Evolutionary conservation across 1,140 invertebrate species (phyloP).

Genomic region (Steinernema feltiae): DNA sequence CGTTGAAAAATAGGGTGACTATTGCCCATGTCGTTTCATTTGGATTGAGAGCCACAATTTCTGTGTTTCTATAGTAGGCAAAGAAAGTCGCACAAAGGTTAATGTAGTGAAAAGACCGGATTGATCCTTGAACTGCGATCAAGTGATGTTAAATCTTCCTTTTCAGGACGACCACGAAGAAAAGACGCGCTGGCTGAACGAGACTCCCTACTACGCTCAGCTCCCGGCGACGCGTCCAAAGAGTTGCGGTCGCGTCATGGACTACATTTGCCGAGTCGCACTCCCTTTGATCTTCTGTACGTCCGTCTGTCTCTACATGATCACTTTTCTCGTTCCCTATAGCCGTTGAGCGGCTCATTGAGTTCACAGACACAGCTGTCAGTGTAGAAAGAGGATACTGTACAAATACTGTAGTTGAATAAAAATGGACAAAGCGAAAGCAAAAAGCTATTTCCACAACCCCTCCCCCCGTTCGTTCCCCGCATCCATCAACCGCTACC

Average conservation of each 20-base stretch:
- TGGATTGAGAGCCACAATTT: too few species aligned
- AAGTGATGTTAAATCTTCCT: too few species aligned
- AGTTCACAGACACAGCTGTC: too few species aligned
- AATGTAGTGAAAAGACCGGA: too few species aligned
- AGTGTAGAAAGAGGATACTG: too few species aligned
- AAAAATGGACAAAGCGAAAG: too few species aligned
- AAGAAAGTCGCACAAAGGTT: too few species aligned
- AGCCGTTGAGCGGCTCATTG: too few species aligned
- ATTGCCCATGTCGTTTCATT: not conserved
- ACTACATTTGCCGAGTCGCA: not conserved
- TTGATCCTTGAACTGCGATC: too few species aligned
- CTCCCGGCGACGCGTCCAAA: not conserved
- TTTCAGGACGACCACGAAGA: not conserved
- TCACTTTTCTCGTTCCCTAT: not conserved
- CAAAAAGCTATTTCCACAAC: not conserved
- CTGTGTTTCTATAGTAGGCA: too few species aligned
- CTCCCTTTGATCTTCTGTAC: not conserved
- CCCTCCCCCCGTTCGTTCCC: not conserved
- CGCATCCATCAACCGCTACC: too few species aligned
- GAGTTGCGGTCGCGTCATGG: not conserved
- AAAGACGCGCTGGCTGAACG: slow-evolving; percentile 2
- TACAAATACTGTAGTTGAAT: too few species aligned
- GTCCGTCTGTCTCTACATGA: not conserved
- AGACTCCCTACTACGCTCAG: not conserved
- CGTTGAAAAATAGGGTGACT: not conserved